phyloP scores from a whole-genome alignment of 2,797 vertebrate genomes.

The Mus minutoides region DNA sequence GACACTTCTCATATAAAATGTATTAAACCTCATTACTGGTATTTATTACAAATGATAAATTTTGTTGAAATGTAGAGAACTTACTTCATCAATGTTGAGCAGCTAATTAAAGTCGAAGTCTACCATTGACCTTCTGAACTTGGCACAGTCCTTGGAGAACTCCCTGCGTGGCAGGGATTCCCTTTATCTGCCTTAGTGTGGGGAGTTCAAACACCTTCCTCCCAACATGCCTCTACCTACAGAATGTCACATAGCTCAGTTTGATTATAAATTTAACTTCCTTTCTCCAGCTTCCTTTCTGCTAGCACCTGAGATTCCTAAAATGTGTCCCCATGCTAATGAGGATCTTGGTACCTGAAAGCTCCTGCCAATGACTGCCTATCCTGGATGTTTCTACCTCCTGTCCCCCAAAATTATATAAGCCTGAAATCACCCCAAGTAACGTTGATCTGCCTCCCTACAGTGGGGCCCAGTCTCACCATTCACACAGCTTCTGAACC shows the following conservation, averaged over 20 bases:
- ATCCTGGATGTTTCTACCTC: background rate
- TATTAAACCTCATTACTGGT: background rate
- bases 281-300: no score
- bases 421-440: background rate
- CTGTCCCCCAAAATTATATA: background rate
- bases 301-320: background rate
- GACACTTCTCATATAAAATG: background rate
- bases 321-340: background rate
- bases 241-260: no score
- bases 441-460: background rate
- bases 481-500: background rate
- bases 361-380: background rate
- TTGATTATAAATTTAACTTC: no score
- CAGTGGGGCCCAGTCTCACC: background rate
- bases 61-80: background rate
- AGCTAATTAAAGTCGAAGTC: background rate
- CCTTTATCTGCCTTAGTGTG: background rate
- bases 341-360: background rate
- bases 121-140: background rate
- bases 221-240: no score
- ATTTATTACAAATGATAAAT: background rate
- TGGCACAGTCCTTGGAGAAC: background rate
- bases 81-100: background rate
- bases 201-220: no score
- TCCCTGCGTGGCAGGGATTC: background rate